Percentiles rank a stretch among this genome's conserved stretches.
phyloP scores from a whole-genome alignment of 2,797 vertebrate species.

The Poeciliopsis paucimaculata region DNA sequence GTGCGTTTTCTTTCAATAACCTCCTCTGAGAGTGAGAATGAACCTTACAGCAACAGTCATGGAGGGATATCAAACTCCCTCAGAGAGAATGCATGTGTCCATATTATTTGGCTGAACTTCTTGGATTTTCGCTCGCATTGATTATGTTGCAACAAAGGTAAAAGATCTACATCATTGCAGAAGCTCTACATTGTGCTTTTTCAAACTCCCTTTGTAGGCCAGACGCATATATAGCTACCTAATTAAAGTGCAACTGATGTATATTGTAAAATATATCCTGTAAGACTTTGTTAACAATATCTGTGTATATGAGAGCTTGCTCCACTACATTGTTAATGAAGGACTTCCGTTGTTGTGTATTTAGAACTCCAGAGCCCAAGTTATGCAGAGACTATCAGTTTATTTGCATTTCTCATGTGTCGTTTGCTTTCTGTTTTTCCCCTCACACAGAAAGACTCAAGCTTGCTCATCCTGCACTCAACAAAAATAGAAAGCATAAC shows the following conservation, averaged over 20 bases:
- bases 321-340: constrained; percentile 53
- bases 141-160: background rate
- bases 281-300: constrained; percentile 24
- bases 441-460: constrained; percentile 15
- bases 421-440: constrained; percentile 21
- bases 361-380: constrained; percentile 34
- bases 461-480: constrained; percentile 31
- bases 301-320: constrained; percentile 25
- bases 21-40: background rate
- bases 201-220: constrained; percentile 31
- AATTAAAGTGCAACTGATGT: constrained; percentile 62
- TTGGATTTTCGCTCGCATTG: constrained; percentile 18
- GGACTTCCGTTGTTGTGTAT: constrained; percentile 39
- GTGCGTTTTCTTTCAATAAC: background rate
- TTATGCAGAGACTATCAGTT: constrained; percentile 41
- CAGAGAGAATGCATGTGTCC: constrained; percentile 4
- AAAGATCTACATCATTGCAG: constrained; percentile 8
- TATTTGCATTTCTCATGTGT: constrained; percentile 28
- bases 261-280: constrained; percentile 45
- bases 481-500: constrained; percentile 26
- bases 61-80: background rate
- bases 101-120: constrained; percentile 26
- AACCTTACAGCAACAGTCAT: background rate
- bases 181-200: constrained; percentile 19
- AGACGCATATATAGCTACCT: constrained; percentile 51